Evolutionary conservation across 2,113 vertebrate genomes (phyloP).

Genomic region (Emberiza fucata): DNA sequence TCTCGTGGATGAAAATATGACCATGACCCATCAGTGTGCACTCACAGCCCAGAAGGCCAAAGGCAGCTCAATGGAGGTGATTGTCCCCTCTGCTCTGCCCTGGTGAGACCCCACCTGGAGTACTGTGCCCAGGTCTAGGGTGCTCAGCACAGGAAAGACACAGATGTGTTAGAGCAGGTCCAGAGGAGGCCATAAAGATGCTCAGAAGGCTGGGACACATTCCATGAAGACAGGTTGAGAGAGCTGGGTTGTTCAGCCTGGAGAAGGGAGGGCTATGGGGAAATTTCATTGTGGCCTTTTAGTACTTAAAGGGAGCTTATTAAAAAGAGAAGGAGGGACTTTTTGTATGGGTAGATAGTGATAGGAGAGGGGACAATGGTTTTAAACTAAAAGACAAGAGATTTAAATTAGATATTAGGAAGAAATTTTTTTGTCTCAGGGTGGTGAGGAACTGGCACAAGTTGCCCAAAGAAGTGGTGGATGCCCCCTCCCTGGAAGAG

Average conservation of each 20-base stretch:
- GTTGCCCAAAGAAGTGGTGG: background rate
- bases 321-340: background rate
- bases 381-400: background rate
- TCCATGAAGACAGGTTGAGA: background rate
- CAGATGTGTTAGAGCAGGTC: accelerated
- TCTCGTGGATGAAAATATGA: accelerated
- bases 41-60: background rate
- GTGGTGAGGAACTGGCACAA: background rate
- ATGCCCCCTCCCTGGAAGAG: background rate
- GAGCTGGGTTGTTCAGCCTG: background rate
- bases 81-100: background rate
- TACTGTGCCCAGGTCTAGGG: too few species aligned
- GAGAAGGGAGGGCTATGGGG: background rate
- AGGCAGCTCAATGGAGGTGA: accelerated
- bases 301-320: background rate
- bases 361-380: background rate
- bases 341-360: background rate
- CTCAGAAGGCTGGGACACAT: background rate
- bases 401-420: background rate
- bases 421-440: background rate
- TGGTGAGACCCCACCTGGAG: background rate
- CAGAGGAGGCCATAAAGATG: background rate
- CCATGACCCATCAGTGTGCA: background rate
- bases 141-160: background rate
- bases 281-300: background rate